Percentiles rank a stretch among this genome's conserved stretches.
phyloP scores from a whole-genome alignment of 2,888 invertebrate species.

The Cephus runcator region DNA sequence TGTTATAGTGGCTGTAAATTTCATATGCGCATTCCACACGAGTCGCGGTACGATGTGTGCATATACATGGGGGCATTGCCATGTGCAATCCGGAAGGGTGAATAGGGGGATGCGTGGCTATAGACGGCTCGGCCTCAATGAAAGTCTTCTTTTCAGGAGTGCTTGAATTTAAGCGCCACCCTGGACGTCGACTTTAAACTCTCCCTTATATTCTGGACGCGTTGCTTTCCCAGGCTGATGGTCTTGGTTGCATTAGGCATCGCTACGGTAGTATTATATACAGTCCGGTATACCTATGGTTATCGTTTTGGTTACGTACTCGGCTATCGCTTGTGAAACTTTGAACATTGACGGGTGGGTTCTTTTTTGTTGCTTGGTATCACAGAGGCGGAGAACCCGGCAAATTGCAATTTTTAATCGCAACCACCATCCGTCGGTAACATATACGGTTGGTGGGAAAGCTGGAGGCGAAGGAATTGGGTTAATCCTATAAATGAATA shows the following conservation, averaged over 20 bases:
- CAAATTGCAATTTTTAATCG: not conserved
- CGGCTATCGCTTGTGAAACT: not conserved
- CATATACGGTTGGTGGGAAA: not conserved
- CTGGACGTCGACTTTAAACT: not conserved
- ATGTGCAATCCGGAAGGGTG: constrained; percentile 28
- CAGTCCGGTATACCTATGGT: not conserved
- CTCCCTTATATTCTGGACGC: not conserved
- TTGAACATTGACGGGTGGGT: not conserved
- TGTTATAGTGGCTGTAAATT: constrained; percentile 52
- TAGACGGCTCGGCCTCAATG: constrained; percentile 33
- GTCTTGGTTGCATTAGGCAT: not conserved
- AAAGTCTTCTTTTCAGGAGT: constrained; percentile 39
- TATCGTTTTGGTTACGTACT: not conserved
- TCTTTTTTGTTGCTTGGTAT: not conserved
- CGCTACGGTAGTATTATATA: not conserved
- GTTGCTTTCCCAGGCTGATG: not conserved
- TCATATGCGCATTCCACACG: constrained; percentile 50
- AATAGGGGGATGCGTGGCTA: constrained; percentile 12
- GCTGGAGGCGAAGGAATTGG: constrained; percentile 2
- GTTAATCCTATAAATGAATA: constrained; percentile 14
- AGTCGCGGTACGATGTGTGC: constrained; percentile 22
- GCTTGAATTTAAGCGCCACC: constrained; percentile 29
- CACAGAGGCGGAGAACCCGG: not conserved
- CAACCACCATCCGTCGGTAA: not conserved
- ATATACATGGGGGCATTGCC: constrained; percentile 22